These are phyloP conservation scores for Gallinago media DNA, from an alignment of 2,113 vertebrate species.

Conservation along the genomic window DNA sequence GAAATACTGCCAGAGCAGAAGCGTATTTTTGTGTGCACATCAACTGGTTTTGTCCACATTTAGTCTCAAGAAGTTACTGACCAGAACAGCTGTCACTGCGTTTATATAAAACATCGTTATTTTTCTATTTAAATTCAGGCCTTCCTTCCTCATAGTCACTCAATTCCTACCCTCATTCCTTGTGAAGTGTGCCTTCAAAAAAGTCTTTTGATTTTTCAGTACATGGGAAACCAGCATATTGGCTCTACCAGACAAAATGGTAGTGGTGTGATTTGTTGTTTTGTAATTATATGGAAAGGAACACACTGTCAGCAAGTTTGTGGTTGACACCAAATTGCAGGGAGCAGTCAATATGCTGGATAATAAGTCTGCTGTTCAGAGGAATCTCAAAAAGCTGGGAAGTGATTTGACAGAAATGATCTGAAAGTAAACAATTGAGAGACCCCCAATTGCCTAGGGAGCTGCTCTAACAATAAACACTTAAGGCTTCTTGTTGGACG, in stretches of 20 bases:
- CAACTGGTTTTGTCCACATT: background rate
- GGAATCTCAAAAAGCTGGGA: background rate
- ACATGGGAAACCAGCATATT: background rate
- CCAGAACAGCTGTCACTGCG: background rate
- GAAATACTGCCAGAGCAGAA: background rate
- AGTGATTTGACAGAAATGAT: background rate
- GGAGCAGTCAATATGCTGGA: background rate
- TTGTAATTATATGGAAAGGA: background rate
- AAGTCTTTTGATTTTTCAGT: background rate
- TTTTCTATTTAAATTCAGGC: background rate
- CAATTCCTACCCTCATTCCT: background rate
- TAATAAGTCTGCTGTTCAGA: background rate
- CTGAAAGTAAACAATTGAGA: background rate
- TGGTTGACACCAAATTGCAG: background rate
- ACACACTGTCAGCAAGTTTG: background rate
- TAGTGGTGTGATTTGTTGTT: background rate
- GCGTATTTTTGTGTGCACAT: background rate
- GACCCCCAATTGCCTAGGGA: fast-evolving
- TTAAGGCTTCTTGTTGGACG: background rate
- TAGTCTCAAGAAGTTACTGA: background rate
- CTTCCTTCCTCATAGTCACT: background rate
- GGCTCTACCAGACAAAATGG: background rate
- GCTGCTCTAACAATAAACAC: background rate
- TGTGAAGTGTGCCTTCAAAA: background rate
- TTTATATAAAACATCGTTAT: background rate